phyloP scores from a whole-genome alignment of 2,888 invertebrate species.

The Watsonalla cultraria region DNA sequence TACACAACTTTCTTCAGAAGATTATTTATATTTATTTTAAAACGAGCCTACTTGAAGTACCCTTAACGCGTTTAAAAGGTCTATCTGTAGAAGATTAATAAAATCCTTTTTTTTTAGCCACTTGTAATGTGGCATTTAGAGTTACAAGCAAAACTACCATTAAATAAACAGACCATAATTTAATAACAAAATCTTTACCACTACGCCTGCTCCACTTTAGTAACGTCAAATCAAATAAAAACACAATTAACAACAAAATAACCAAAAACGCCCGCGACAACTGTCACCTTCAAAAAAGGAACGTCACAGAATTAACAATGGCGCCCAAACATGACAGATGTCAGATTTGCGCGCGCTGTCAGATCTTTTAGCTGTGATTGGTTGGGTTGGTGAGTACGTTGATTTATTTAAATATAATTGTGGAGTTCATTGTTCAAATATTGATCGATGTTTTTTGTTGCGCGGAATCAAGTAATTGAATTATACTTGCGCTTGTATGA shows the following conservation, averaged over 20 bases:
- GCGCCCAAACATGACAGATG: conserved; percentile 67
- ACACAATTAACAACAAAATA: conserved; percentile 41
- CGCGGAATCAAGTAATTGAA: conserved; percentile 57
- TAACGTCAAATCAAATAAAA: conserved; percentile 49
- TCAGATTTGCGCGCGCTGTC: conserved; percentile 50
- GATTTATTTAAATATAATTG: conserved; percentile 52
- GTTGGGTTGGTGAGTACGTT: conserved; percentile 24
- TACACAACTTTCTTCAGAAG: too few species aligned
- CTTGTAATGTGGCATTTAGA: too few species aligned
- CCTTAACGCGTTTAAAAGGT: too few species aligned
- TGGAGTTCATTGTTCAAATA: conserved; percentile 20
- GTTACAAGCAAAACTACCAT: not conserved
- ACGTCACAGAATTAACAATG: conserved; percentile 51
- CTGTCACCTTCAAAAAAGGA: conserved; percentile 62
- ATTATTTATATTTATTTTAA: too few species aligned
- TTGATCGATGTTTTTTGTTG: conserved; percentile 40
- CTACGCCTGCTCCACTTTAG: conserved; percentile 23
- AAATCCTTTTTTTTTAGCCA: too few species aligned
- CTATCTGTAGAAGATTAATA: too few species aligned
- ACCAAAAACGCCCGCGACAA: conserved; percentile 50
- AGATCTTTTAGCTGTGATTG: conserved; percentile 36
- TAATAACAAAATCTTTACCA: conserved; percentile 9
- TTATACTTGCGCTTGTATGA: conserved; percentile 39
- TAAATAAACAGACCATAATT: conserved; percentile 4
- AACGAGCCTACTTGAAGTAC: too few species aligned